Base-by-base conservation (phyloP, 2,113 vertebrate genomes). In the Turnix velox region DNA sequence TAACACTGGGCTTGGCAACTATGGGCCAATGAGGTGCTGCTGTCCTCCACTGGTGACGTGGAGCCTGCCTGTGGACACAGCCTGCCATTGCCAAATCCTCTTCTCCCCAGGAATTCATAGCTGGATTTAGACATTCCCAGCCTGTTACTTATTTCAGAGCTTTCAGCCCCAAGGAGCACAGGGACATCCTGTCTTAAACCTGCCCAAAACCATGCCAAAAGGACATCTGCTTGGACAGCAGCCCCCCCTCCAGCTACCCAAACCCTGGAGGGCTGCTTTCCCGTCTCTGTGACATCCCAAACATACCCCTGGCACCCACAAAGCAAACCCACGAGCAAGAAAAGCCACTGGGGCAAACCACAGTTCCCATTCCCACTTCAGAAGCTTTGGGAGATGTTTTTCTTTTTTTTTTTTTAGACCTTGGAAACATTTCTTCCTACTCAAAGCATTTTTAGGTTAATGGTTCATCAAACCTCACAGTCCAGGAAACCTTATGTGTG, bases 131-230 rank as follows among this genome's bases (percentile, higher is more conserved):
- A 94, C 94, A 84, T 93, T 93, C 94, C 89, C 71, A 89, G 92
- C 35, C 84, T 89, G 77, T 91, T 95, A 91, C 71, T 95, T 94
- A 91, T 92, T 92, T 84, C 71, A 92, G 18, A 73, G 46, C 67
- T 85, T 93, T 73, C 81, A 68, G 91, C 62, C 33, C 84, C 84
- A 20, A 9, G 7, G 69, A 94, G 91, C 28, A 92, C 75, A 93
- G 80, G 84, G 92, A 95, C 92, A 89, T 93, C 88, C 89, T 95
- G 87, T 80, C 87, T 94, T 73, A 91, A 94, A 89, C 95, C 92
- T 93, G 92, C 42, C 1, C 42, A 91, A 59, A 35, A 81, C 46
- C 78, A 83, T 0, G 74, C 84, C 87, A 89, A 76, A 83, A 76
- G 28, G 77, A 84, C 92, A 94, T 96, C 95, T 96, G 95, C 91